Evolutionary conservation across 2,797 vertebrate species (phyloP), one percentile per base, ranked within the genome.

Genomic region (Halcyon badia): DNA sequence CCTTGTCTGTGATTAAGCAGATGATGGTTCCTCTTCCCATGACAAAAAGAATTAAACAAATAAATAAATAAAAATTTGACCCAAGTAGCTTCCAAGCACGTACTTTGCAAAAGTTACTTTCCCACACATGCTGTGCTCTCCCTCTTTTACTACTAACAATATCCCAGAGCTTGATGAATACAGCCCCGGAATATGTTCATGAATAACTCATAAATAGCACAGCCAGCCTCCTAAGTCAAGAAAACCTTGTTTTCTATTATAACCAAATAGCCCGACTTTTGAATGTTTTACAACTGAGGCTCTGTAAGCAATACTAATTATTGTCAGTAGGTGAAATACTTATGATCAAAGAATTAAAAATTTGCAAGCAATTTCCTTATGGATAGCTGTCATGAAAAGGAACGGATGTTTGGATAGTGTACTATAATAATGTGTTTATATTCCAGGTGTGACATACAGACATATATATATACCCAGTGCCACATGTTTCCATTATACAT

Each of bases 121-220:
- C 28, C 31, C 37, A 64, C 31, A 37, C 14, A 10, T 37, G 28
- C 14, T 76, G 18, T 0, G 0, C 49, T 48, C 22, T 76, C 15
- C 14, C 13, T 62, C 12, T 69, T 87, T 51, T 71, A n/a, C 25
- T 84, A 61, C 73, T 84, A 64, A 75, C 61, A 84, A 61, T 83
- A 83, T 82, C 28, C 31, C 31, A 54, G 49, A 46, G 33, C n/a
- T 81, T 37, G 33, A 65, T 71, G 54, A 30, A 49, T 60, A 58
- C 9, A 88, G 30, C 79, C 57, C n/a, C 48, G 76, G 81, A 78
- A 65, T 72, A 84, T 94, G 87, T 92, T 92, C 17, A 42, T 76
- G 10, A 94, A 69, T 72, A 93, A 73, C 62, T 89, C 54, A 69
- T 83, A 72, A 84, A 90, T 64, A 78, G 52, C 37, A 70, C 18